Evolutionary conservation across 2,113 vertebrate species (phyloP), one percentile per base, ranked within the genome.

Genomic region (Macquaria ambigua): DNA sequence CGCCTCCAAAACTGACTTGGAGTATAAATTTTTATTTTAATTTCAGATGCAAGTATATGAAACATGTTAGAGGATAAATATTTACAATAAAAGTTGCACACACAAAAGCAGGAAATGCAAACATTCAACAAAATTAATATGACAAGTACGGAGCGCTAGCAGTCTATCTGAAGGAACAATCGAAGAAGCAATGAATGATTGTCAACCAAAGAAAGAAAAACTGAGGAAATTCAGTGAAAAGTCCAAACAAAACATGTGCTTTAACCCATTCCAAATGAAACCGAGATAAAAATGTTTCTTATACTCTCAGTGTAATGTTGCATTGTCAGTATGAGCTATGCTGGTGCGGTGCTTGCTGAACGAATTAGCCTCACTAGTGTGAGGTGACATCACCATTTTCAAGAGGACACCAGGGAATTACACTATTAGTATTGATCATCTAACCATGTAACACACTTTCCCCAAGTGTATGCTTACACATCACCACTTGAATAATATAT

Each of bases 21-120:
- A 92, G 94, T 95, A 95, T 93, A 94, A 94, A 93, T 88, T 93
- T 91, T 94, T 92, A 91, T 91, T 95, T 94, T 86, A 77, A 93
- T 91, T 94, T 94, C 90, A 91, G 95, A 95, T 95, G 94, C 95
- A 96, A 94, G 93, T 94, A 93, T 95, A 95, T 95, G 94, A 96
- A 96, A 96, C 94, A 95, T 94, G 93, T 93, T 93, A 90, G 91
- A 92, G 93, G 93, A 92, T 93, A 94, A 89, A 92, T 95, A 96
- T 96, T 89, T 96, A 96, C 95, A 96, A 92, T 93, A 92, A 90
- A 93, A 91, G 91, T 93, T 91, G 87, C 90, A 91, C 87, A 92
- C 93, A 93, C 85, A 92, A 86, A 89, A 93, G 89, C 91, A 89
- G 85, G 82, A 91, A 95, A 95, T 79, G 77, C 87, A 93, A 83